Base-by-base conservation (phyloP, 2,888 invertebrate genomes). In the Oscheius myriophilus region DNA sequence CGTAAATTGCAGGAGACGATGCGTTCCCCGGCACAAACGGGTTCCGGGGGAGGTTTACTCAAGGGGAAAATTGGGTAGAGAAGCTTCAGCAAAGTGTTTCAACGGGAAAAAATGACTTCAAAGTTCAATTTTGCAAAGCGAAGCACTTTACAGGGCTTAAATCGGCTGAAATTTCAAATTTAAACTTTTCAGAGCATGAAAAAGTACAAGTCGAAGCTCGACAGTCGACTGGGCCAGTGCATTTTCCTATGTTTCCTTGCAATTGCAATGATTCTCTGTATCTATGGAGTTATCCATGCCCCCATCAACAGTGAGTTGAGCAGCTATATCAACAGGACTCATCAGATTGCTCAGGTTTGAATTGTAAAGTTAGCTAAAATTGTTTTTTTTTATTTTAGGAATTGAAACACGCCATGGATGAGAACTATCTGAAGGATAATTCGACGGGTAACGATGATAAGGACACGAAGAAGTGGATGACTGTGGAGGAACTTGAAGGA, bases 161-260 rank as follows among this genome's bases (percentile, higher is more conserved):
- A 4, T 39, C 39, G 42, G 58, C 43, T 14, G 16, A 26, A 59
- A 14, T 43, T 41, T 33, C 3, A 33, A 33, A 58, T 14, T 21
- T 16, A 58, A 26, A 58, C 25, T 52, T 71, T 81, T 61, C 72
- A 82, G 83, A 72, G 73, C 46, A 74, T 83, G 68, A 83, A 83
- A 59, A 75, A 80, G 42, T 83, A 82, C 77, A 83, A 83, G 67
- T 71, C 75, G 57, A 83, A 83, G 61, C 67, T 84, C 26, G 84
- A 84, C 67, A 67, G 72, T 46, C 71, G 83, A 9, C 73, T 84
- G 21, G 82, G 83, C 12, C 51, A 78, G 46, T 78, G 78, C 2
- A 67, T 82, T 4, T 73, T 81, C 2, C 43, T 78, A 33, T 81
- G 80, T 67, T 71, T 84, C 9, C 67, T 79, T 58, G 79, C 79